Conservation (phyloP, 1,140 invertebrate genomes). For the Capitella teleta region DNA sequence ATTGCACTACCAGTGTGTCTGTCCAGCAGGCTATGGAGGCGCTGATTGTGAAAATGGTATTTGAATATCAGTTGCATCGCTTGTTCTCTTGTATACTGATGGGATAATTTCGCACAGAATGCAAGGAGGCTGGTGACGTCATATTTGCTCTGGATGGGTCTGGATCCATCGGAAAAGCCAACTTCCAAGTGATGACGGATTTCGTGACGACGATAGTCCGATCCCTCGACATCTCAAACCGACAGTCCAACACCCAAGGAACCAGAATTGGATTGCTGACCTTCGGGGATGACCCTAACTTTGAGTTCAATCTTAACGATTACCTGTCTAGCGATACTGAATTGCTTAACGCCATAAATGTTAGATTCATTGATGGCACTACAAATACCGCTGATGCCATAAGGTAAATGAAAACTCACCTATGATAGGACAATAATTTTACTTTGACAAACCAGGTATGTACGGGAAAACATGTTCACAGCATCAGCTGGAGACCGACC, state of each 20-base stretch:
- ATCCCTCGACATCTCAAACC: neutral
- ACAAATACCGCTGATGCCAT: slow-evolving; percentile 3
- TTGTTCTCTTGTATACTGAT: neutral
- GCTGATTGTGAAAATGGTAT: neutral
- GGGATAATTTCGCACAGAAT: neutral
- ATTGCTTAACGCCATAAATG: neutral
- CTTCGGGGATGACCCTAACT: neutral
- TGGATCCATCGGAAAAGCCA: slow-evolving; percentile 3
- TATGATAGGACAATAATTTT: neutral
- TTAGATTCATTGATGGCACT: neutral
- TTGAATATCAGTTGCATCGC: neutral
- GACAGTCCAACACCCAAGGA: neutral
- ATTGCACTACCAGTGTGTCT: neutral
- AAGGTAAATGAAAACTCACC: neutral
- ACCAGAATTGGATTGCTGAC: slow-evolving; percentile 1
- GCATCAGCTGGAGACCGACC: neutral
- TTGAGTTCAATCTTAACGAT: slow-evolving; percentile 1
- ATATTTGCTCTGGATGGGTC: slow-evolving; percentile 4
- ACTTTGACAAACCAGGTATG: neutral
- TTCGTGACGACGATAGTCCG: neutral
- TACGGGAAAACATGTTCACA: neutral
- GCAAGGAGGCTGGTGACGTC: neutral
- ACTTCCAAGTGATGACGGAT: neutral
- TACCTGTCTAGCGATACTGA: neutral
- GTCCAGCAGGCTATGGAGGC: neutral